Evolutionary conservation across 2,888 invertebrate genomes (phyloP).

Genomic region (Morpho deidamia): DNA sequence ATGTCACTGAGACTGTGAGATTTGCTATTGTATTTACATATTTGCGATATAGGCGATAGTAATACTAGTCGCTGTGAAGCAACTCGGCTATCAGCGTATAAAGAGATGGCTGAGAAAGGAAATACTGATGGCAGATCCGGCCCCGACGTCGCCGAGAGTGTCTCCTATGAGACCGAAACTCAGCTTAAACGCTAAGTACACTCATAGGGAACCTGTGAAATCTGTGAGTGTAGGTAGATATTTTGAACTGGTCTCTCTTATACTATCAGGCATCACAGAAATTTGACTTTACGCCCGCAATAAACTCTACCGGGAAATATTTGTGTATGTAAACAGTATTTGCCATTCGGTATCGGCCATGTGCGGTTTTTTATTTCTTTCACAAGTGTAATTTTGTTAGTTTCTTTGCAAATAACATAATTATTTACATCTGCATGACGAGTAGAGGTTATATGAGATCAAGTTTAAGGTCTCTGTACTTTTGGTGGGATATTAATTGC

Average conservation of each 20-base stretch:
- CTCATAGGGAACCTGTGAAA: not conserved
- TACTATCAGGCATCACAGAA: slow-evolving; percentile 1
- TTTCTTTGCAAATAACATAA: slow-evolving; percentile 1
- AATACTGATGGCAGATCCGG: too few relatives aligned
- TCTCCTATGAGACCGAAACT: too few relatives aligned
- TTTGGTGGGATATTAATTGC: too few relatives aligned
- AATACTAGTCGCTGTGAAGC: too few relatives aligned
- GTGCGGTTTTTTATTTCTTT: slow-evolving; percentile 13
- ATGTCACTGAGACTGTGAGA: too few relatives aligned
- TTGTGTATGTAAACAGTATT: slow-evolving; percentile 10
- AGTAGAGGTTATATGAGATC: too few relatives aligned
- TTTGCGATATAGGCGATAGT: too few relatives aligned
- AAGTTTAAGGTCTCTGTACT: too few relatives aligned
- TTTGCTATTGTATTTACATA: too few relatives aligned
- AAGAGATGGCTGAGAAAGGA: too few relatives aligned
- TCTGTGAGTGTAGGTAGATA: not conserved
- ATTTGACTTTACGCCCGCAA: slow-evolving; percentile 12
- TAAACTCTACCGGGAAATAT: slow-evolving; percentile 20
- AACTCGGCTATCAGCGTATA: not conserved
- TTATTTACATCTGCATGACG: not conserved
- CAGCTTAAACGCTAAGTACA: too few relatives aligned
- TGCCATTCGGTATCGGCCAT: slow-evolving; percentile 16
- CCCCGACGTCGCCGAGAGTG: too few relatives aligned
- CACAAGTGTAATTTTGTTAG: slow-evolving; percentile 3
- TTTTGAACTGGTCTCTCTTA: not conserved